Base-by-base conservation (phyloP, 2,113 vertebrate species). In the Mola mola region DNA sequence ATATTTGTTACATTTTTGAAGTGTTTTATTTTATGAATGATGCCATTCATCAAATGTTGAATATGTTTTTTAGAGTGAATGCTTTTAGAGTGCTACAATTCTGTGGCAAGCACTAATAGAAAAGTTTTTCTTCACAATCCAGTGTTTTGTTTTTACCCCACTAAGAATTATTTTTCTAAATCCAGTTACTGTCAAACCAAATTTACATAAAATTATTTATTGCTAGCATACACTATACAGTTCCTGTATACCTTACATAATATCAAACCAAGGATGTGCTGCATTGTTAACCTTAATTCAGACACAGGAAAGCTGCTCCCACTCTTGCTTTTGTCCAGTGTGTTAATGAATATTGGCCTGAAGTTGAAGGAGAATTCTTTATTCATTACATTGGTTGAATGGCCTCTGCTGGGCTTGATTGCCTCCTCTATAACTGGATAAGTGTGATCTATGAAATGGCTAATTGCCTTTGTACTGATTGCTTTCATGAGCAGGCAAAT, bases 381-480 rank as follows among this genome's bases (percentile, higher is more conserved):
- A 75, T 85, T 81, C 68, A 79, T 85, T 78, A 68, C 11, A 16
- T 21, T 47, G 62, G 49, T 53, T 50, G 68, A 82, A 70, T 84
- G 66, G 61, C 63, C 46, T 75, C 60, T 60, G 64, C 48, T 72
- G 61, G 59, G 78, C 81, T 79, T 70, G 44, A 75, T 67, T 86
- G 75, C 69, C 57, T 89, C 66, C 71, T 84, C 59, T 69, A 79
- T 69, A 50, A 78, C 58, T 59, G 55, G 41, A 79, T 74, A 78
- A 87, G 72, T 87, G 78, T 80, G 83, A 90, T 89, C 69, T 75
- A 83, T 82, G 76, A 80, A 79, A 63, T 66, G 63, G 53, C 68
- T 90, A 89, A 92, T 90, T 88, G 82, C 72, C 74, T 83, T 72
- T 77, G 84, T 85, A 75, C 75, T 72, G 73, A 82, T 80, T 16